Evolutionary conservation across 2,797 vertebrate genomes (phyloP).

Genomic region (Stomatorhinus walkeri): DNA sequence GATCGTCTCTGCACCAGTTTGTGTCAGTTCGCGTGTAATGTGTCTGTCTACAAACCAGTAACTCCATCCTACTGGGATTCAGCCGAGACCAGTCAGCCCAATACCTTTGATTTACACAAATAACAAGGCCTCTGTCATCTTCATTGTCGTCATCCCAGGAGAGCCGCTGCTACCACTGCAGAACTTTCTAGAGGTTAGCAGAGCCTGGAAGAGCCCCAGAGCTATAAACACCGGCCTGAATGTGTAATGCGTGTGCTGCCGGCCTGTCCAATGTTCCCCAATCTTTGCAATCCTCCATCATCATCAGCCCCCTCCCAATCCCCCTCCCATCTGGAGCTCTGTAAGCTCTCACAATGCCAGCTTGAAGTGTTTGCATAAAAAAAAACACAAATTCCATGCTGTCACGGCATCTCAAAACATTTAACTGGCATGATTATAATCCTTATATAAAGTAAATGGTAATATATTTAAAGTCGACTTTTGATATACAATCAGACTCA

Average conservation of each 20-base stretch:
- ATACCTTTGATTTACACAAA: conserved; percentile 4
- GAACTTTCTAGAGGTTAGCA: background rate
- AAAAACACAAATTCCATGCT: conserved; percentile 5
- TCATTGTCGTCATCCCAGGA: background rate
- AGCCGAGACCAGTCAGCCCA: background rate
- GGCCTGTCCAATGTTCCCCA: background rate
- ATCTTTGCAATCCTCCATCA: background rate
- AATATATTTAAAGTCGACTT: background rate
- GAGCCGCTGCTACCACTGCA: background rate
- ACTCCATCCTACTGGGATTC: background rate
- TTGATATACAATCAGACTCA: background rate
- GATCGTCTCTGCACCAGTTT: background rate
- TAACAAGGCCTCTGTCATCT: background rate
- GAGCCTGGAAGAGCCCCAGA: background rate
- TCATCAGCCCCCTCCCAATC: background rate
- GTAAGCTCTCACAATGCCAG: background rate
- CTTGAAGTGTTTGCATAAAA: background rate
- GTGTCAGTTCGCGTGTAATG: background rate
- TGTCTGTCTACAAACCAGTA: background rate
- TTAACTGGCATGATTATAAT: conserved; percentile 8
- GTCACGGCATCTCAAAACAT: background rate
- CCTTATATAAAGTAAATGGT: background rate
- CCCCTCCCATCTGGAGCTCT: background rate
- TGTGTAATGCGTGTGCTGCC: background rate
- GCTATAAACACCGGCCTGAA: background rate